Evolutionary conservation across 2,797 vertebrate species (phyloP), one percentile per base, ranked within the genome.

Genomic region (Rhinatrema bivittatum): DNA sequence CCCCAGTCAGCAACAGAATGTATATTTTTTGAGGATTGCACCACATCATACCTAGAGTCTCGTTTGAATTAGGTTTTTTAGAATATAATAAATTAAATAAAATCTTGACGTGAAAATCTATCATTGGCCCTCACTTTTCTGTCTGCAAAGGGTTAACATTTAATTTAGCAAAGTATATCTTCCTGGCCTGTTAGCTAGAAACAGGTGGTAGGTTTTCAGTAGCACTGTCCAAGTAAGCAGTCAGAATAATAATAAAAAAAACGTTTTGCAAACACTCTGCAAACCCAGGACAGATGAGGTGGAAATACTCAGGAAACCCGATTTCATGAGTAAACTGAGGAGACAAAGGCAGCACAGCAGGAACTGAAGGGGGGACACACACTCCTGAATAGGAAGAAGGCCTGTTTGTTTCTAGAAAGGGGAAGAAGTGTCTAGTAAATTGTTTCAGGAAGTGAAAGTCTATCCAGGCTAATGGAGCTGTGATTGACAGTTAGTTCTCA

Each of bases 341-440:
- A 56, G 55, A 86, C 83, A 86, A 86, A 80, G 73, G 37, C 59
- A 0, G 16, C 78, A 39, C 78, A 72, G 77, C 78, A 19, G 76
- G 76, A 46, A 37, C 56, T 56, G 68, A 61, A 58, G 50, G 63
- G n/a, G n/a, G n/a, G 70, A 64, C 59, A 73, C 72, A 62, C 53
- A 42, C 67, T 69, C 76, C 63, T 82, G 77, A 81, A 77, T 78
- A 65, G 76, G 70, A 67, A 55, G 70, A 60, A 51, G 70, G 68
- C 60, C 72, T 62, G 12, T 60, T 68, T 34, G 70, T 69, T 76
- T 62, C 72, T 78, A n/a, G n/a, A n/a, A n/a, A n/a, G n/a, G n/a
- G n/a, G n/a, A n/a, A n/a, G n/a, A 78, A 72, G 76, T 82, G 84
- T 83, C 75, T 76, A 84, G 81, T 83, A 79, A 84, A 81, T 81